A percentile compares a stretch with the other conserved stretches of the same genome.
Conservation (phyloP, 2,888 invertebrate species). For the Neria commutata region DNA sequence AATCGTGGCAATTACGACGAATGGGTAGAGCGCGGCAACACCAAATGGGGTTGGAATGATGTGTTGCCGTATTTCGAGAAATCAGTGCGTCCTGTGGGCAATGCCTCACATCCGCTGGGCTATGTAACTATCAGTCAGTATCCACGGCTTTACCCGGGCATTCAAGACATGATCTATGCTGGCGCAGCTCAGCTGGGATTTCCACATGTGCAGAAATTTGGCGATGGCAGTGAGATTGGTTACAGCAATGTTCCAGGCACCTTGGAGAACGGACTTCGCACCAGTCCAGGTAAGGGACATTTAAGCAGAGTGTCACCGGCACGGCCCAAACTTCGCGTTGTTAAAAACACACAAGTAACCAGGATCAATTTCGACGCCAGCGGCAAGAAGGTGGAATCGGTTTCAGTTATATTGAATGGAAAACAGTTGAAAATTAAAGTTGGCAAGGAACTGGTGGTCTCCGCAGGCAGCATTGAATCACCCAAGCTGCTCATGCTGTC, state of each 20-base stretch:
- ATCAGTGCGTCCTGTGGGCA: conserved; percentile 62
- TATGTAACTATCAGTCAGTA: conserved; percentile 62
- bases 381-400: conserved; percentile 60
- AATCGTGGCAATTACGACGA: conserved; percentile 69
- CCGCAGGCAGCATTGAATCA: conserved; percentile 57
- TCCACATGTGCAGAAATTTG: conserved; percentile 60
- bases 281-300: conserved; percentile 66
- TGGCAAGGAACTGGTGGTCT: conserved; percentile 38
- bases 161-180: conserved; percentile 48
- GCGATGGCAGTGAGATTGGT: conserved; percentile 65
- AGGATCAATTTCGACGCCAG: conserved; percentile 63
- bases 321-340: conserved; percentile 58
- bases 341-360: conserved; percentile 64
- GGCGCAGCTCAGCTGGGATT: conserved; percentile 63
- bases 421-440: conserved; percentile 28
- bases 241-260: conserved; percentile 67
- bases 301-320: conserved; percentile 61
- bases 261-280: conserved; percentile 64
- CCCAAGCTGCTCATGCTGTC: conserved; percentile 44
- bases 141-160: conserved; percentile 37
- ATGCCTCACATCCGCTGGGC: conserved; percentile 41
- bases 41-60: conserved; percentile 76
- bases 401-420: conserved; percentile 60
- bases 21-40: conserved; percentile 69
- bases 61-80: conserved; percentile 81